Evolutionary conservation across 2,113 vertebrate genomes (phyloP).

Genomic region (Nerophis ophidion): DNA sequence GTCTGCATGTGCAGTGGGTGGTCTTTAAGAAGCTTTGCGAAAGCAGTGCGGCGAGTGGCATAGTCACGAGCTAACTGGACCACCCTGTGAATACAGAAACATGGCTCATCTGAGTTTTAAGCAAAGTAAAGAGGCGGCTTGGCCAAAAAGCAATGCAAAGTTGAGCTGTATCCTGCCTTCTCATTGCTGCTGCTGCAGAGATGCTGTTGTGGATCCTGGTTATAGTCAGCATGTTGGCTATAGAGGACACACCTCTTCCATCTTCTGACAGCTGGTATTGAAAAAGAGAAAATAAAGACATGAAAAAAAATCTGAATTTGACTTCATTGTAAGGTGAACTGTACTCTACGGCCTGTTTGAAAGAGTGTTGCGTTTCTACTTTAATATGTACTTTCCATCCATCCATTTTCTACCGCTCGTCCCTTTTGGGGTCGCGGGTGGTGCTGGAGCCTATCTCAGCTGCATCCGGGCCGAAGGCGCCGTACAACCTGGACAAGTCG

Average conservation of each 20-base stretch:
- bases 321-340: background rate
- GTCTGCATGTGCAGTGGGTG: constrained; percentile 81
- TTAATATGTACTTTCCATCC: too few relatives aligned
- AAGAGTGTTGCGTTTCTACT: too few relatives aligned
- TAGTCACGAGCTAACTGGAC: constrained; percentile 78
- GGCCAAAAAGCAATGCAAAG: background rate
- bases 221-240: constrained; percentile 81
- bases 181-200: constrained; percentile 74
- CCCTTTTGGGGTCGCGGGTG: too few relatives aligned
- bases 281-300: background rate
- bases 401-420: too few relatives aligned
- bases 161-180: constrained; percentile 65
- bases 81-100: constrained; percentile 60
- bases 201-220: constrained; percentile 80
- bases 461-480: too few relatives aligned
- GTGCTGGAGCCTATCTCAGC: too few relatives aligned
- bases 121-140: background rate
- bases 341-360: too few relatives aligned
- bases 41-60: constrained; percentile 69
- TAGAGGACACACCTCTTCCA: constrained; percentile 79
- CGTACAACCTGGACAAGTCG: too few relatives aligned
- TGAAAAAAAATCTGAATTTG: background rate
- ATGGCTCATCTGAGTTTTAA: constrained; percentile 11
- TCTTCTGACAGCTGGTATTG: constrained; percentile 75
- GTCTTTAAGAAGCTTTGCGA: constrained; percentile 80